A percentile compares a stretch with the other conserved stretches of the same genome.
These are phyloP conservation scores for Archilochus colubris DNA, from an alignment of 2,113 vertebrate species.

Conservation along the genomic window DNA sequence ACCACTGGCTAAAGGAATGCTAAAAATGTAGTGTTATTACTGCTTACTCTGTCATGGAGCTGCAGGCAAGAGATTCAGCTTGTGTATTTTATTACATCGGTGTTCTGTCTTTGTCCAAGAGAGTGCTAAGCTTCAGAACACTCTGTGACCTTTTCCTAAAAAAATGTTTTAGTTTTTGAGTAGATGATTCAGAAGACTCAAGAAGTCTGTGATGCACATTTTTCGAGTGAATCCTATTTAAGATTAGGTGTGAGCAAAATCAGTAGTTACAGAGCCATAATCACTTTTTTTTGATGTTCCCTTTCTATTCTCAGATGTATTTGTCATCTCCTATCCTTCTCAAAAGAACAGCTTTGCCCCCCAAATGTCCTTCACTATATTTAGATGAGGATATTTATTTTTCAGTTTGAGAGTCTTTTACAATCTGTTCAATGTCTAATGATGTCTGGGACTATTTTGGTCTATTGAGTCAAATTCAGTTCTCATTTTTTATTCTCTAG, in stretches of 20 bases:
- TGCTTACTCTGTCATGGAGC: neutral
- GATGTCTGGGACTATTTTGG: constrained; percentile 30
- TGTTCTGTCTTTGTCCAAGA: neutral
- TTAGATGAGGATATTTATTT: constrained; percentile 37
- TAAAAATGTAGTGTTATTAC: neutral
- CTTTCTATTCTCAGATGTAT: constrained; percentile 4
- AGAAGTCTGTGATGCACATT: neutral
- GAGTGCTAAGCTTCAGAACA: neutral
- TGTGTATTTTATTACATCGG: neutral
- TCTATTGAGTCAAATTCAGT: constrained; percentile 14
- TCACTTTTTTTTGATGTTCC: neutral
- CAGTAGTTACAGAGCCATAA: neutral
- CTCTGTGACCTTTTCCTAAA: neutral
- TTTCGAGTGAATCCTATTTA: neutral
- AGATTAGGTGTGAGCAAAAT: neutral
- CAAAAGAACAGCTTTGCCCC: constrained; percentile 8
- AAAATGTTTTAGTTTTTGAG: neutral
- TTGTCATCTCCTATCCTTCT: neutral
- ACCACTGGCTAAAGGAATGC: neutral
- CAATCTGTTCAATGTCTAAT: neutral
- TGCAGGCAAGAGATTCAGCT: neutral
- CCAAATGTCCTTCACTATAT: constrained; percentile 3
- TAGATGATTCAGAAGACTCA: neutral
- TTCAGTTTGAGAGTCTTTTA: neutral
- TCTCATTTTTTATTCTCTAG: constrained; percentile 3